A percentile compares a stretch with the other conserved stretches of the same genome.
These are phyloP conservation scores for Deilephila elpenor DNA, from an alignment of 2,888 invertebrate species.

Conservation along the genomic window DNA sequence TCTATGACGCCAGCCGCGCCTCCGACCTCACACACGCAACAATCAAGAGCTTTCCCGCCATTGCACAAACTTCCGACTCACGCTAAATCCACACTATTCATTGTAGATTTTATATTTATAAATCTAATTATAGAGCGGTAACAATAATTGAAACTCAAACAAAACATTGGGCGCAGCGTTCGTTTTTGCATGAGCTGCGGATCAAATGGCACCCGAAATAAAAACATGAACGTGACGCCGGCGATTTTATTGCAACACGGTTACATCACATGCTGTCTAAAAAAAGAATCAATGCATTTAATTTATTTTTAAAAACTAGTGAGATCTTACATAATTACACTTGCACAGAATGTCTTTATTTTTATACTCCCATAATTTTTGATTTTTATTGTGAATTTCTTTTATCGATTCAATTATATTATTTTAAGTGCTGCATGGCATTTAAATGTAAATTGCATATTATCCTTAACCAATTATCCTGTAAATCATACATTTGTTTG, in stretches of 20 bases:
- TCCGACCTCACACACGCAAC: not conserved
- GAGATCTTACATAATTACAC: not conserved
- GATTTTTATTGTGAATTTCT: too few species aligned
- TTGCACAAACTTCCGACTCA: not conserved
- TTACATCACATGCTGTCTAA: conserved; percentile 42
- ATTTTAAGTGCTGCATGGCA: not conserved
- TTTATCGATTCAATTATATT: too few species aligned
- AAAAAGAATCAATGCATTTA: conserved; percentile 13
- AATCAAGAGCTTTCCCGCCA: not conserved
- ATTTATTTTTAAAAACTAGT: not conserved
- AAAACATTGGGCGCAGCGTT: not conserved
- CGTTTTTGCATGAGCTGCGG: not conserved
- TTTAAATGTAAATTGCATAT: not conserved
- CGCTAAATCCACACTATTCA: not conserved
- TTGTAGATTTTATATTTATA: not conserved
- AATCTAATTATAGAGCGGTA: too few species aligned
- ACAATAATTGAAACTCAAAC: not conserved
- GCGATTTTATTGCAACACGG: conserved; percentile 34
- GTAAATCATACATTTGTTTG: not conserved
- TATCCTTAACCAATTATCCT: not conserved
- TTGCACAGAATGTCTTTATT: not conserved
- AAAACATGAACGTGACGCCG: conserved; percentile 44
- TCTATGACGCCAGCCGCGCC: conserved; percentile 48
- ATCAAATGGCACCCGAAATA: conserved; percentile 34
- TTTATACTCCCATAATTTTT: not conserved